Conservation (phyloP, 2,888 invertebrate genomes). For the Actias luna region DNA sequence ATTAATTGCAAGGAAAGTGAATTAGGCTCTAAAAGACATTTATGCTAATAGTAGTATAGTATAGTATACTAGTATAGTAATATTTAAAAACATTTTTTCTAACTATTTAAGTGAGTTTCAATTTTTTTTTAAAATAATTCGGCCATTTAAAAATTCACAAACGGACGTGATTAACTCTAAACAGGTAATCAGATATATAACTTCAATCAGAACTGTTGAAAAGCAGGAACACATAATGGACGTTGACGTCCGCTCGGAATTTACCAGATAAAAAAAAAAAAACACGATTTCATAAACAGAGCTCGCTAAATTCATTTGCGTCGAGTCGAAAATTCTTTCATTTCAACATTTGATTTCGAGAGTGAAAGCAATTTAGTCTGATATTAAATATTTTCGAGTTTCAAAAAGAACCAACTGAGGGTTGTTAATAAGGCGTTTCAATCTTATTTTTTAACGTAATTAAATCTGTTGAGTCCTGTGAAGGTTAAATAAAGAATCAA, state of each 20-base stretch:
- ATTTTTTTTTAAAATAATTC: too few species aligned
- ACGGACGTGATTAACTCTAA: not conserved
- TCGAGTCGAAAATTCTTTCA: conserved; percentile 11
- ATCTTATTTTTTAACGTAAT: conserved; percentile 16
- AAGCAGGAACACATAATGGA: conserved; percentile 8
- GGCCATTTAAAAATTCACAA: not conserved
- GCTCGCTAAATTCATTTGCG: conserved; percentile 6
- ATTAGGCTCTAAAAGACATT: not conserved
- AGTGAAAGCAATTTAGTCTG: conserved; percentile 23
- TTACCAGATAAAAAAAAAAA: not conserved
- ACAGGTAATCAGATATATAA: conserved; percentile 1
- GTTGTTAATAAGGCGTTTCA: conserved; percentile 9
- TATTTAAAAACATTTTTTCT: too few species aligned
- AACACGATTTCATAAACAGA: conserved; percentile 8
- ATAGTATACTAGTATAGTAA: too few species aligned
- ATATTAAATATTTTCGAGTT: conserved; percentile 23
- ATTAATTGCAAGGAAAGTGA: not conserved
- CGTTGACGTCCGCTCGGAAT: conserved; percentile 1
- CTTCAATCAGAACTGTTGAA: conserved; percentile 3
- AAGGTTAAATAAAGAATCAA: not conserved
- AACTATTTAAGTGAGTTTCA: too few species aligned
- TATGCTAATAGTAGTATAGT: too few species aligned
- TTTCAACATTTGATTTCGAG: conserved; percentile 13
- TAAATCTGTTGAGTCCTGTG: not conserved
- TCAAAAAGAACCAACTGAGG: conserved; percentile 12